Base-by-base conservation (phyloP, 2,888 invertebrate genomes). In the Tenodera sinensis region DNA sequence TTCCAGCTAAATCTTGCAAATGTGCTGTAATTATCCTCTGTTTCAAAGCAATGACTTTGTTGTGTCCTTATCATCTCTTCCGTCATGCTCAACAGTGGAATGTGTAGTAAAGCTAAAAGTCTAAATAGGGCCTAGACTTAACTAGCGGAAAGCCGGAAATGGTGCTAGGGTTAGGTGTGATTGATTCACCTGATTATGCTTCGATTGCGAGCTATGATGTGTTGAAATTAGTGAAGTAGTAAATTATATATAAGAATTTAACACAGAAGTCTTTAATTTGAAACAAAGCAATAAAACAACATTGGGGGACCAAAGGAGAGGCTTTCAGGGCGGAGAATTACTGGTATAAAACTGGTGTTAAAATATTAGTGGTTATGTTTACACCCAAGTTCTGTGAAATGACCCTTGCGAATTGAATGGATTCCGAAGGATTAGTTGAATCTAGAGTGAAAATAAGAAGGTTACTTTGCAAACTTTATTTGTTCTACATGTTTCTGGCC, bases 71-170 rank as follows among this genome's bases (percentile, higher is more conserved):
- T 1, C 1, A 71, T 71, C 0, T 20, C 54, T 20, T 42, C 9
- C 12, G 42, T 42, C 42, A 4, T 3, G 25, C 15, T 71, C 25
- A 71, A 2, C 25, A 20, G 15, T 15, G 71, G 14, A 28, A 81
- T 15, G 28, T 42, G 85, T 12, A 20, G 71, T 42, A 71, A 34
- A 82, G 28, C 71, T 83, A 28, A 81, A 84, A 34, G 28, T 34
- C 84, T 30, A 34, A 81, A 71, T 28, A 15, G 89, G 87, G 12
- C 28, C 87, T 87, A 89, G 83, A 84, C 84, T 84, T 87, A 71
- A 81, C 81, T 83, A 87, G 87, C 87, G 87, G 89, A 89, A 87
- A 89, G 87, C 89, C 89, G 89, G 87, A 89, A 87, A 89, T 89
- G 27, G 89, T 87, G 84, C 87, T 89, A 83, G 89, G 83, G 86